A percentile compares a stretch with the other conserved stretches of the same genome.
Evolutionary conservation across 2,113 vertebrate species (phyloP).

Genomic region (Pelecanoides urinatrix): DNA sequence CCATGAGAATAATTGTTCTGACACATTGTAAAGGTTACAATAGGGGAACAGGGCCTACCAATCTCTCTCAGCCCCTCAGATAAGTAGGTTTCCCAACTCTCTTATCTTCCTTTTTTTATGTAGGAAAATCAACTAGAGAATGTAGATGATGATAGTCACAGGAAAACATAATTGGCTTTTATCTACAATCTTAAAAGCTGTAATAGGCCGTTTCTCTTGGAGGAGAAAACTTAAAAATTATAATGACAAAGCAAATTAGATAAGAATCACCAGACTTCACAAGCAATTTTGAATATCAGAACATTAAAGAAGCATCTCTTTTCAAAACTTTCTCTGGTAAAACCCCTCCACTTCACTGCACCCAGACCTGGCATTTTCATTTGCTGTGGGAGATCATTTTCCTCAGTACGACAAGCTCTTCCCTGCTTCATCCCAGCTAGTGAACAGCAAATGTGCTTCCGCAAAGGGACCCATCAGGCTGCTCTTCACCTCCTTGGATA

Average conservation of each 20-base stretch:
- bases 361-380: neutral
- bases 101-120: neutral
- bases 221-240: neutral
- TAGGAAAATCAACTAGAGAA: neutral
- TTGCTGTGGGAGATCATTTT: neutral
- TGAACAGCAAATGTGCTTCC: neutral
- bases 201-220: neutral
- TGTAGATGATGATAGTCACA: neutral
- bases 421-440: neutral
- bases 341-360: neutral
- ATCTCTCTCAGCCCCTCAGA: neutral
- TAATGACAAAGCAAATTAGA: neutral
- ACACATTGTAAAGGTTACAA: neutral
- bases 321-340: neutral
- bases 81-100: neutral
- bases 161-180: neutral
- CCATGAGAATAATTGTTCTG: neutral
- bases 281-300: neutral
- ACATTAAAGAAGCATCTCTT: neutral
- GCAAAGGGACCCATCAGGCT: neutral
- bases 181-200: neutral
- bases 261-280: neutral
- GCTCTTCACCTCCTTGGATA: neutral
- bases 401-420: neutral
- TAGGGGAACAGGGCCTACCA: neutral